Conservation (phyloP, 2,797 vertebrate species). For the Clamator glandarius region DNA sequence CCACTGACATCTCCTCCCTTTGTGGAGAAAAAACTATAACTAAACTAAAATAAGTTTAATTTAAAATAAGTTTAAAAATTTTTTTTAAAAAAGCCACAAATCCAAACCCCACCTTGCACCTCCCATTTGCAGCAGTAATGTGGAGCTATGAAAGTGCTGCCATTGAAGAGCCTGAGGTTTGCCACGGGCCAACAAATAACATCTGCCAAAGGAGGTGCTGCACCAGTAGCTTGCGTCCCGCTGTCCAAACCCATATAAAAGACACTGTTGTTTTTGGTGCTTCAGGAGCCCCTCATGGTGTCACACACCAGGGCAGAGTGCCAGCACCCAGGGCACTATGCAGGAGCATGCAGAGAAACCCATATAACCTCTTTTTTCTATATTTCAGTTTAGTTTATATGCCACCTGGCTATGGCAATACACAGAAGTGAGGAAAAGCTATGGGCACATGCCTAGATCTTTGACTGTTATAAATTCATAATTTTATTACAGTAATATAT, state of each 20-base stretch:
- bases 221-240: not conserved
- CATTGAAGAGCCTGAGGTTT: not conserved
- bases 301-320: rapidly evolving
- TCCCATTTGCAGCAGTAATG: not conserved
- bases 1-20: not conserved
- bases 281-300: rapidly evolving
- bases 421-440: not conserved
- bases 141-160: not conserved
- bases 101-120: not conserved
- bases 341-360: not conserved
- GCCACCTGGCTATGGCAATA: not conserved
- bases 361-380: not conserved
- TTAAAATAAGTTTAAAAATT: not conserved
- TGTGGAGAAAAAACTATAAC: rapidly evolving
- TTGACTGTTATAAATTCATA: not conserved
- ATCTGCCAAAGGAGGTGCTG: not conserved
- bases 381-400: rapidly evolving
- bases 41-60: not conserved
- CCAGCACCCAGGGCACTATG: not conserved
- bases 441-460: not conserved
- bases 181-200: not conserved
- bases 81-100: not conserved
- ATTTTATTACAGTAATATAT: conserved; percentile 31
- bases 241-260: not conserved
- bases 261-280: rapidly evolving